phyloP scores from a whole-genome alignment of 2,797 vertebrate genomes.

The Anguilla megastoma region DNA sequence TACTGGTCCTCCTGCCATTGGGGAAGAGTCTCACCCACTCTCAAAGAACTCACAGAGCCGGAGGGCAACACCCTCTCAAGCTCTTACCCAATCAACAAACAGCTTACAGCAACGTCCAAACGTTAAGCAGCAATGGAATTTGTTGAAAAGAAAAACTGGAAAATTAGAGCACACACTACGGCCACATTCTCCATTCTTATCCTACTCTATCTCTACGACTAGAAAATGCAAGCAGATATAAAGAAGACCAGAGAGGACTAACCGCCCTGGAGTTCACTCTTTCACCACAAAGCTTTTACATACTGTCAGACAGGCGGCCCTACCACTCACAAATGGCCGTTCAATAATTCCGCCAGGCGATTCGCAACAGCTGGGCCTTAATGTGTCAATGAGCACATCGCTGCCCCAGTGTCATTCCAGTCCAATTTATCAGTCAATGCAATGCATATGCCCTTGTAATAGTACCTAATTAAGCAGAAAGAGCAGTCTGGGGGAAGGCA shows the following conservation, averaged over 20 bases:
- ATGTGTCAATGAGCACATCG: background rate
- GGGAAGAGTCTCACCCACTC: background rate
- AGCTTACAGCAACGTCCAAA: background rate
- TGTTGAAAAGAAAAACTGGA: background rate
- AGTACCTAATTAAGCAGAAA: background rate
- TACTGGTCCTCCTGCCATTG: background rate
- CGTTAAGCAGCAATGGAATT: background rate
- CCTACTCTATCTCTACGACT: background rate
- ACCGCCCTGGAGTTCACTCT: background rate
- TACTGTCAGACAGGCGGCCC: background rate
- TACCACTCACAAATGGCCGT: background rate
- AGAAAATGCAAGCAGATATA: background rate
- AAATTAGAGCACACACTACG: background rate
- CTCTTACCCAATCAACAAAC: background rate
- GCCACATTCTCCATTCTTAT: background rate
- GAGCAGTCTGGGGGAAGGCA: background rate
- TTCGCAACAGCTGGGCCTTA: slow-evolving; percentile 1
- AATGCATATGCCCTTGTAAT: background rate
- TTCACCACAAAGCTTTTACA: background rate
- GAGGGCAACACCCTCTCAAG: background rate
- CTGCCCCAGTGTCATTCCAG: background rate
- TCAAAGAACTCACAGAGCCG: background rate
- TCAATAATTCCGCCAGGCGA: background rate
- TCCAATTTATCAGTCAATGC: background rate
- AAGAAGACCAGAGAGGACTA: background rate